Evolutionary conservation across 1,140 invertebrate species (phyloP).

Genomic region (Cydia pomonella): DNA sequence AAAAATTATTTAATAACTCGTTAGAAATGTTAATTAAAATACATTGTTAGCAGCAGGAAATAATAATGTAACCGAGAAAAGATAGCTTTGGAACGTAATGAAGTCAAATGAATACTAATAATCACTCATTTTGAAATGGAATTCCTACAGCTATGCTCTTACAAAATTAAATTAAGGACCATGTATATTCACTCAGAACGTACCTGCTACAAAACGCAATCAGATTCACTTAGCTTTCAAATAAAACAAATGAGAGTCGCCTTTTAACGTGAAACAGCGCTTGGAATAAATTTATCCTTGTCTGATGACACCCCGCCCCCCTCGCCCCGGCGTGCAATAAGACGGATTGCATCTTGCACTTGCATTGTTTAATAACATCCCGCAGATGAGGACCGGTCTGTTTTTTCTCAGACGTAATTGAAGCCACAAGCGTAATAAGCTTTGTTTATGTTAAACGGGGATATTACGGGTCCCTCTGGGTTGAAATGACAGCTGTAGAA

Average conservation of each 20-base stretch:
- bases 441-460: background rate
- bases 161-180: background rate
- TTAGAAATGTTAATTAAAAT: background rate
- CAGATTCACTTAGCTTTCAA: background rate
- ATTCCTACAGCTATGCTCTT: background rate
- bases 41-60: background rate
- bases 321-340: conserved; percentile 10
- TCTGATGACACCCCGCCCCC: background rate
- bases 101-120: background rate
- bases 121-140: background rate
- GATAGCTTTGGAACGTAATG: background rate
- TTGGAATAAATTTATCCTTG: conserved; percentile 1
- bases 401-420: conserved; percentile 8
- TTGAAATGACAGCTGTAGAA: background rate
- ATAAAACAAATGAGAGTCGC: conserved; percentile 8
- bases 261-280: background rate
- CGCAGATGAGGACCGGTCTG: conserved; percentile 16
- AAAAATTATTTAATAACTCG: background rate
- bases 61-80: background rate
- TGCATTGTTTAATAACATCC: conserved; percentile 21
- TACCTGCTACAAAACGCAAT: background rate
- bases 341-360: conserved; percentile 28
- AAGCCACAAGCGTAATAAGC: background rate
- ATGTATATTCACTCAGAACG: background rate
- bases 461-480: background rate